Base-by-base conservation (phyloP, 2,113 vertebrate genomes). In the Larimichthys polyactis region DNA sequence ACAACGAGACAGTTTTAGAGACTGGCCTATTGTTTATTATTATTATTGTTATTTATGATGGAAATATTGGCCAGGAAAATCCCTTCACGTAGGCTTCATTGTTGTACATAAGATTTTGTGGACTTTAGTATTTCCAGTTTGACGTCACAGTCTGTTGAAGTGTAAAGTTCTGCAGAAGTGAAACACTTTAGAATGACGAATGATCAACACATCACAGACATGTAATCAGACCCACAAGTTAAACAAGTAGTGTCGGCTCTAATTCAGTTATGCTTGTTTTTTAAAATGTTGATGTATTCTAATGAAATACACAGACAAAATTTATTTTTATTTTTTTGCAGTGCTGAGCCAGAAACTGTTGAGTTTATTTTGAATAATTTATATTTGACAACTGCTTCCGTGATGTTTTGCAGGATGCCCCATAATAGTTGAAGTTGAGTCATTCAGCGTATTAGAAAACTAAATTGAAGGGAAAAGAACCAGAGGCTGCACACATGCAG, bases 11-110 rank as follows among this genome's bases (percentile, higher is more conserved):
- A 19, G 9, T 43, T 63, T 51, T 22, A 20, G 36, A 27, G 14
- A 32, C 17, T 27, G 36, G 9, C 36, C 9, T 40, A 40, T 40
- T 40, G 19, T 29, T 29, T 43, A 36, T 24, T 24, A 24, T 24
- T 24, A 24, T 24, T 24, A 24, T 24, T 24, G 24, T 24, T 24
- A 58, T 16, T 67, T 16, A 44, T 11, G 2, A 57, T 5, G 71
- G 64, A 63, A 20, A n/a, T 40, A 55, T 29, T 16, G 17, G 11
- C 22, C 54, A 44, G 65, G 51, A 62, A 81, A 77, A 62, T 58
- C 32, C 71, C 52, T n/a, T 14, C 5, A 51, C 17, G 20, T 74
- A 4, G 20, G 14, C 49, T 16, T 40, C 16, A 16, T 0, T 36
- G 11, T 40, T 43, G n/a, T 27, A 57, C 14, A 16, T 63, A 12